Evolutionary conservation across 2,113 vertebrate genomes (phyloP).

Genomic region (Protomyctophum bolini): DNA sequence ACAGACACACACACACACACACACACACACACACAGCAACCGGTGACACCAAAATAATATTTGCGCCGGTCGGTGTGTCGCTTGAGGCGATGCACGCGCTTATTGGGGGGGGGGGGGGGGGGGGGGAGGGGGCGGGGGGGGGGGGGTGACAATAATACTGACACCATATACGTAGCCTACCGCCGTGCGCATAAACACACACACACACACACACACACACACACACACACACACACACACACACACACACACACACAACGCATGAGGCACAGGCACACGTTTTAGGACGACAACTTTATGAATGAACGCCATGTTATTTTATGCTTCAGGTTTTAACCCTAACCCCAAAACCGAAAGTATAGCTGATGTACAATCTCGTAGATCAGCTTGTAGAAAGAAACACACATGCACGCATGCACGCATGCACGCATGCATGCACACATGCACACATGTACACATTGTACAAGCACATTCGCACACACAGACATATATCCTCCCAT

Average conservation of each 20-base stretch:
- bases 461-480: slow-evolving; percentile 10
- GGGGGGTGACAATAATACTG: no score
- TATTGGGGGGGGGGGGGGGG: neutral
- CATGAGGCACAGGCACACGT: no score
- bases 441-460: no score
- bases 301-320: no score
- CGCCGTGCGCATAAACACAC: neutral
- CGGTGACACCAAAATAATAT: slow-evolving; percentile 51
- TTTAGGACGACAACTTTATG: no score
- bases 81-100: slow-evolving; percentile 32
- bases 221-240: slow-evolving; percentile 1
- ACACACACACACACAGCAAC: no score
- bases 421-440: neutral
- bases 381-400: slow-evolving; percentile 11
- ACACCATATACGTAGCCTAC: neutral
- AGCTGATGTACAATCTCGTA: no score
- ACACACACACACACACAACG: neutral
- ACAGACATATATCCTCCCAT: neutral
- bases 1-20: no score
- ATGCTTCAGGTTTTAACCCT: no score
- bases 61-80: slow-evolving; percentile 53
- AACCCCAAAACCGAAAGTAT: no score
- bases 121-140: no score
- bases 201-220: neutral
- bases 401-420: neutral